Evolutionary conservation across 2,113 vertebrate genomes (phyloP), one percentile per base, ranked within the genome.

Genomic region (Engraulis encrasicolus): DNA sequence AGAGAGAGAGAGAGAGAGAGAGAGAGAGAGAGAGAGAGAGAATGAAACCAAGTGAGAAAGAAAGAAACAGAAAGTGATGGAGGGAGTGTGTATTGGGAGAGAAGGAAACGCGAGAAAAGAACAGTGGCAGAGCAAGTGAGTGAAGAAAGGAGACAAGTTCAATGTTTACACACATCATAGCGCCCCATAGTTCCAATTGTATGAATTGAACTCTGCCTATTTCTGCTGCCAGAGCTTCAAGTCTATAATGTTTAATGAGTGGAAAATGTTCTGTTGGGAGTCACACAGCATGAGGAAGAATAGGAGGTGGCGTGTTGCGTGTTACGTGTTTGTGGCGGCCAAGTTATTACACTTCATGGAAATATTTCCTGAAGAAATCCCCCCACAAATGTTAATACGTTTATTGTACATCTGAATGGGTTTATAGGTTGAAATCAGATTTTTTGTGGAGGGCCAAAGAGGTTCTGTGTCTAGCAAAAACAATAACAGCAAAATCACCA

Each of bases 251-350:
- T 74, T 74, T 34, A 74, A 74, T 5, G 31, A 27, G 34, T 34
- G 31, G 31, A 74, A 74, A 74, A 74, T 78, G 34, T 82, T 78
- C 7, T 27, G 38, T 31, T 82, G 58, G 38, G 18, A 49, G 23
- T 27, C 27, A 71, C 14, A 74, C 27, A 74, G 23, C 31, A n/a
- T n/a, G n/a, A 74, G 23, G 38, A 82, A 31, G 23, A 61, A 12
- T 40, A 20, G 49, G 49, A 36, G 27, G 49, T 40, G n/a, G n/a
- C n/a, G n/a, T n/a, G n/a, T n/a, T n/a, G n/a, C n/a, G n/a, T 81
- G 80, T 37, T 31, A 49, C 23, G 6, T 61, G 23, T 61, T 66
- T 74, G 31, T 34, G 66, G 66, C 27, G 66, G 66, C 27, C 31
- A 34, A 2, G 4, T 74, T 34, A 36, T 74, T 15, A 36, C 66